Conservation (phyloP, 2,888 invertebrate genomes). For the Timema podura region DNA sequence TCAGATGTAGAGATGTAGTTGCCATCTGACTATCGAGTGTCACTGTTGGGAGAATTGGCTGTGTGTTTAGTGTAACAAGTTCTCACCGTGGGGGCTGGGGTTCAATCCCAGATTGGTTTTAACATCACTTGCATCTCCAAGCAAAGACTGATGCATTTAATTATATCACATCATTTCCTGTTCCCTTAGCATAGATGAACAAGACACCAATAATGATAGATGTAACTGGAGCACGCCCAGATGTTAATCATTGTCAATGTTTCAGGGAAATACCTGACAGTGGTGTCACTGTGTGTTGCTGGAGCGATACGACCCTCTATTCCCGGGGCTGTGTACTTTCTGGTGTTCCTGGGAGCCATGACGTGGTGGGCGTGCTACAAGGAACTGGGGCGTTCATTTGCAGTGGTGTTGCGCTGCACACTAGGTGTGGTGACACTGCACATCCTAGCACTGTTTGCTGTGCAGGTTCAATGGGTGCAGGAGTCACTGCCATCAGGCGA, state of each 20-base stretch:
- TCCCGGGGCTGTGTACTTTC: constrained; percentile 79
- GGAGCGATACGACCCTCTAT: constrained; percentile 79
- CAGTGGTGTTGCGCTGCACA: constrained; percentile 63
- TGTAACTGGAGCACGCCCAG: too few relatives aligned
- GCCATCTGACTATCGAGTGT: too few relatives aligned
- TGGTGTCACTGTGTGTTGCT: constrained; percentile 64
- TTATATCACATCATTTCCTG: too few relatives aligned
- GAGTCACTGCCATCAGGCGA: constrained; percentile 49
- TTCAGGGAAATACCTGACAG: constrained; percentile 43
- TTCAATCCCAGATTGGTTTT: too few relatives aligned
- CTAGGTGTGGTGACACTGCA: constrained; percentile 75
- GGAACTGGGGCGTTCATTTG: constrained; percentile 72
- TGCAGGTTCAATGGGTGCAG: constrained; percentile 82
- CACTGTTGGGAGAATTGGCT: too few relatives aligned
- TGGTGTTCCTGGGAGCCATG: constrained; percentile 76
- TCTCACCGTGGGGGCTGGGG: too few relatives aligned
- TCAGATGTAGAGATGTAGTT: too few relatives aligned
- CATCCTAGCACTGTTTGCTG: constrained; percentile 66
- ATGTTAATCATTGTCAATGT: not conserved
- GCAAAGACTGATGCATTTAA: too few relatives aligned
- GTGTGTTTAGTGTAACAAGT: too few relatives aligned
- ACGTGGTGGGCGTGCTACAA: constrained; percentile 85
- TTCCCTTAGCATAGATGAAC: too few relatives aligned
- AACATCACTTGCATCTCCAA: too few relatives aligned
- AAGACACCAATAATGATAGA: too few relatives aligned